Base-by-base conservation (phyloP, 1,140 invertebrate genomes). In the Nomia melanderi region DNA sequence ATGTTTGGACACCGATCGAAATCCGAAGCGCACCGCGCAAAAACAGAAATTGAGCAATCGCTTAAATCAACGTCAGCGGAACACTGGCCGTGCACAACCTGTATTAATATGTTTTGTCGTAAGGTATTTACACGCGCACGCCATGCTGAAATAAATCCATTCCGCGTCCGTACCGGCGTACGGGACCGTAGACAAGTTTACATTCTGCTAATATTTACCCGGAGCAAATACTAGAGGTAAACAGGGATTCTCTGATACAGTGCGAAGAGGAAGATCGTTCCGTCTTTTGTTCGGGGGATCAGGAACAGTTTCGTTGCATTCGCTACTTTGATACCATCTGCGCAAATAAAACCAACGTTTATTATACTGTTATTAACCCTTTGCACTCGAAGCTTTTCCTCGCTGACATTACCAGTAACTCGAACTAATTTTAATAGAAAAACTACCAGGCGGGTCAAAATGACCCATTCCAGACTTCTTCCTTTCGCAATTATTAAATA, bases 151-250 rank as follows among this genome's bases (percentile, higher is more conserved):
- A 64, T 47, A 64, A 73, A 41, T 73, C 41, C 41, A 12, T 9
- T 31, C n/a, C 14, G 44, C 47, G 17, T 73, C 53, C 53, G 59
- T 39, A 9, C 11, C 14, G 47, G 39, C 12, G 17, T 17, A 53
- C 20, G 41, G 39, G 23, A 63, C 31, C 33, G 31, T 31, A 41
- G 62, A 63, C 59, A 73, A 12, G 25, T 33, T 50, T 60, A 39
- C 25, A 50, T 63, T 36, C 14, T 9, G n/a, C 59, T 54, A 73
- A 73, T 54, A 73, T 73, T 73, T 73, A 47, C 41, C 11, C 6
- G 0, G 7, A 3, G 60, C 31, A 73, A 73, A 73, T 73, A 64
- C 11, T 44, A 4, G 50, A 54, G 31, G 27, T 2, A 44, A 44
- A 17, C 59, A 64, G 6, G 2, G 9, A 17, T 14, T 54, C 47